Conservation (phyloP, 2,797 vertebrate species). For the Podargus strigoides region DNA sequence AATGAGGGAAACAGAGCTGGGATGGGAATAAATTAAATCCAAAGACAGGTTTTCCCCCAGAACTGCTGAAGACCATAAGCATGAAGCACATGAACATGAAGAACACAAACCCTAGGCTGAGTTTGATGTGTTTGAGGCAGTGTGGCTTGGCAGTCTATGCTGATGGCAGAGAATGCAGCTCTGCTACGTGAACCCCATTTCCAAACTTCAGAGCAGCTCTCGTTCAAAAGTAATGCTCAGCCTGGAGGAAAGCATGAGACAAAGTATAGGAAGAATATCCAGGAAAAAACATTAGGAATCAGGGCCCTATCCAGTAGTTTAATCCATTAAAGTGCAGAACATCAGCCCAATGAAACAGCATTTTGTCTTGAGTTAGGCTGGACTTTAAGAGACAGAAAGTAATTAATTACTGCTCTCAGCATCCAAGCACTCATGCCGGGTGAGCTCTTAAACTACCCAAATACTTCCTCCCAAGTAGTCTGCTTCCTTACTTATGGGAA, state of each 20-base stretch:
- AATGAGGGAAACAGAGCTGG: background rate
- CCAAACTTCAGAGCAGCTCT: background rate
- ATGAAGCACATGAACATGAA: background rate
- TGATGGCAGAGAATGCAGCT: accelerated
- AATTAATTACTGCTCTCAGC: background rate
- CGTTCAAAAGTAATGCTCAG: background rate
- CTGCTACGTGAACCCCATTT: background rate
- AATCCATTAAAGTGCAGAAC: background rate
- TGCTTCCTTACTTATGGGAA: background rate
- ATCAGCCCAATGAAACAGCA: background rate
- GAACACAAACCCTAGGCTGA: background rate
- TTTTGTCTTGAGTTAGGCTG: background rate
- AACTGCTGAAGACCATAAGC: background rate
- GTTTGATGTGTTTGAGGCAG: background rate
- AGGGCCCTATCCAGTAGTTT: background rate
- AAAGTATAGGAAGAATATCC: background rate
- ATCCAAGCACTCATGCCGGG: background rate
- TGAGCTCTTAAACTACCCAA: background rate
- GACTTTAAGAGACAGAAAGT: background rate
- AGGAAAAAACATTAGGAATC: background rate
- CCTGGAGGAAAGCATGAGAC: background rate
- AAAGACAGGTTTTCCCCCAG: background rate
- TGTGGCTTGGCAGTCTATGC: background rate
- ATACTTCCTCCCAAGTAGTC: background rate
- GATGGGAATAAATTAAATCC: background rate